Percentiles rank a stretch among this genome's conserved stretches.
Evolutionary conservation across 2,888 invertebrate genomes (phyloP).

Genomic region (Fissipunctia ypsillon): DNA sequence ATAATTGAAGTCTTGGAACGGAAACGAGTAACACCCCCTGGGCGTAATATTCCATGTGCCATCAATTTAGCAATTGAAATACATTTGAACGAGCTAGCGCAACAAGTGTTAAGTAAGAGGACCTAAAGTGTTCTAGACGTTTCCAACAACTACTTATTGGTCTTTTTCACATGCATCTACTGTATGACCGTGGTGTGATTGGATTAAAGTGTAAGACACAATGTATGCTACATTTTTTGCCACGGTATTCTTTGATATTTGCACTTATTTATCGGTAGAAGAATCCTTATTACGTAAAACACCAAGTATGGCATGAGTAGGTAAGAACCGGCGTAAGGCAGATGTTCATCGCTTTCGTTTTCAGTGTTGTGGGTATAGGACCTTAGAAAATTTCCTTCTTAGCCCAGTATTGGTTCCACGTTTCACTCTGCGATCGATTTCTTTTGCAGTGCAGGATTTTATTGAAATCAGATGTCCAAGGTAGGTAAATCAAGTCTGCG

Average conservation of each 20-base stretch:
- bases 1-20: conserved; percentile 25
- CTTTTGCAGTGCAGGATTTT: too few species aligned
- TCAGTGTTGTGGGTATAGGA: not conserved
- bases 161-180: conserved; percentile 4
- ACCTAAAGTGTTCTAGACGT: conserved; percentile 25
- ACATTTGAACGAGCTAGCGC: conserved; percentile 27
- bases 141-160: not conserved
- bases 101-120: conserved; percentile 20
- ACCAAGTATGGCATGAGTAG: not conserved
- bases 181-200: not conserved
- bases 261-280: not conserved
- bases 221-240: not conserved
- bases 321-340: not conserved
- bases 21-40: conserved; percentile 45
- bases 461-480: too few species aligned
- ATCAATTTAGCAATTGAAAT: conserved; percentile 57
- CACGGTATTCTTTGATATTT: conserved; percentile 6
- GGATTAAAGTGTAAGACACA: not conserved
- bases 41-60: conserved; percentile 20
- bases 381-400: too few species aligned
- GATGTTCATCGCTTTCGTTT: not conserved
- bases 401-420: too few species aligned
- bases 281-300: not conserved
- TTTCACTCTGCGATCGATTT: too few species aligned
- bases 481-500: too few species aligned